Conservation (phyloP, 1,140 invertebrate species). For the Arion vulgaris region DNA sequence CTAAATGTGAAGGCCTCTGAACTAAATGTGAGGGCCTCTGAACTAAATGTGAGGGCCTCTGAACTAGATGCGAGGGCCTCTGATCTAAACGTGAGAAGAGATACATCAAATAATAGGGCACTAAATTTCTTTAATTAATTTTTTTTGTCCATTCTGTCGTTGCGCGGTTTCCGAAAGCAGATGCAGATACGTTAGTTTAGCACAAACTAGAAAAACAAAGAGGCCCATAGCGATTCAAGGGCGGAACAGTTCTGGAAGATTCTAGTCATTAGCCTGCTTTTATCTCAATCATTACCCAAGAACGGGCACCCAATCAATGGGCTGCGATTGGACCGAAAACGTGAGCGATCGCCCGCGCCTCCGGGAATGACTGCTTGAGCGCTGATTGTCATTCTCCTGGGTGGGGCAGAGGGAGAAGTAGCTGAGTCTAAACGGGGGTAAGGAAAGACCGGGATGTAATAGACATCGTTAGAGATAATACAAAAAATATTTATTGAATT, state of each 20-base stretch:
- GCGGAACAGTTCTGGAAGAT: background rate
- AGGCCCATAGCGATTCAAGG: background rate
- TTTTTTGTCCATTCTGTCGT: too few relatives aligned
- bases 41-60: too few relatives aligned
- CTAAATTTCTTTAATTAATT: too few relatives aligned
- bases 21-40: too few relatives aligned
- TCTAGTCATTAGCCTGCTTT: background rate
- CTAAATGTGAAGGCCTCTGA: too few relatives aligned
- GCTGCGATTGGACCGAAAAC: background rate
- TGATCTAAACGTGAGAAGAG: too few relatives aligned
- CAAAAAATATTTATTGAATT: too few relatives aligned
- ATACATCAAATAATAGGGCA: too few relatives aligned
- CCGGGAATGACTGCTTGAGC: background rate
- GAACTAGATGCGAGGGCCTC: too few relatives aligned
- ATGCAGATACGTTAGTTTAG: background rate
- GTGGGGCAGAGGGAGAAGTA: background rate
- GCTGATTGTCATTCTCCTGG: background rate
- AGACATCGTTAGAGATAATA: background rate
- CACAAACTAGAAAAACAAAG: background rate
- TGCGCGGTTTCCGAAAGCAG: background rate
- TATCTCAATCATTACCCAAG: conserved; percentile 7
- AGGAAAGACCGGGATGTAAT: conserved; percentile 28
- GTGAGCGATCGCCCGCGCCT: background rate
- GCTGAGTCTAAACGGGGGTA: conserved; percentile 38
- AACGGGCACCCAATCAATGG: background rate